Conservation (phyloP, 2,797 vertebrate genomes). For the Notamacropus eugenii region DNA sequence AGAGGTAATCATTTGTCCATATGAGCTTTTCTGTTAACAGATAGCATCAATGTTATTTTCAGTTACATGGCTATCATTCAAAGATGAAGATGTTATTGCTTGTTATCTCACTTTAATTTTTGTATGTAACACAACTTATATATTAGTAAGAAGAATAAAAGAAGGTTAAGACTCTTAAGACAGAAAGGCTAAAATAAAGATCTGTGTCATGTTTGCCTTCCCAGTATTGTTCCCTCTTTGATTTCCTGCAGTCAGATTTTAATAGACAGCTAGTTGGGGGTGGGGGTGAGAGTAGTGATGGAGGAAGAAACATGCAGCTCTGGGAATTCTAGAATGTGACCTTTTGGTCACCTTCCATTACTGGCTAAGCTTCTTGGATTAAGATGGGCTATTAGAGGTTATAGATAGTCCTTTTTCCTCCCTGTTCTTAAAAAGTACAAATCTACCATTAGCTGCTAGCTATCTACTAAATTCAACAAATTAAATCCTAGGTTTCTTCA, state of each 20-base stretch:
- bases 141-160: constrained; percentile 15
- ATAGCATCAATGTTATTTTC: constrained; percentile 29
- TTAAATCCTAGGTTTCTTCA: neutral
- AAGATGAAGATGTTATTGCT: constrained; percentile 17
- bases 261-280: neutral
- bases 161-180: neutral
- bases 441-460: constrained; percentile 9
- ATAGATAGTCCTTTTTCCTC: neutral
- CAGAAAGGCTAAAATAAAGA: neutral
- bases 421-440: constrained; percentile 19
- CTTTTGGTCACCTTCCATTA: neutral
- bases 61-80: constrained; percentile 45
- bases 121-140: constrained; percentile 21
- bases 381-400: neutral
- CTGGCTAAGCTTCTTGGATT: neutral
- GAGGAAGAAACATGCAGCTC: neutral
- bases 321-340: neutral
- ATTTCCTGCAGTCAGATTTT: neutral
- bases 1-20: constrained; percentile 1
- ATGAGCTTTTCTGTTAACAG: constrained; percentile 4
- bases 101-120: constrained; percentile 55
- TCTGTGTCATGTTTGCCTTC: neutral
- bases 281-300: neutral
- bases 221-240: constrained; percentile 14
- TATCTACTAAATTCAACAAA: constrained; percentile 32